These are phyloP conservation scores for Myotis vivesi DNA, from an alignment of 2,797 vertebrate species.

Conservation along the genomic window DNA sequence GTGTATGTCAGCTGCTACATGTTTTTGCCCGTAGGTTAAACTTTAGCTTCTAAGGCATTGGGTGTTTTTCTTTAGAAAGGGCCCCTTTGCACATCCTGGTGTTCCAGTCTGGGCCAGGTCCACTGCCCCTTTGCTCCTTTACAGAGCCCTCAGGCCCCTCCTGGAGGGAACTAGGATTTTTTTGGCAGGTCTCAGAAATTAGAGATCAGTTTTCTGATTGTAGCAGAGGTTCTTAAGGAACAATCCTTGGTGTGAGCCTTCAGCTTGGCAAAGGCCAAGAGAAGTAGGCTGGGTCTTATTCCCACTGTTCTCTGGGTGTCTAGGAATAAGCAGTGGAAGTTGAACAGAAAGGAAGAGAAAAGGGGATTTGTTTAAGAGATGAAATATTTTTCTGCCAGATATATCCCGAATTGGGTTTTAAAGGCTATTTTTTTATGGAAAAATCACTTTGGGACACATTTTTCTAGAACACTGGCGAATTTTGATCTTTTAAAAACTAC, in stretches of 20 bases:
- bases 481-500: not conserved
- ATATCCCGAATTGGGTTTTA: not conserved
- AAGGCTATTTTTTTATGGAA: not conserved
- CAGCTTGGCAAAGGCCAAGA: not conserved
- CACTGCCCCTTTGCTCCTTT: not conserved
- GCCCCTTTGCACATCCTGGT: not conserved
- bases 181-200: not conserved
- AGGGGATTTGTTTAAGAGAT: not conserved
- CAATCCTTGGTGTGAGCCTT: not conserved
- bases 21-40: not conserved
- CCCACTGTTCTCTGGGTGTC: not conserved
- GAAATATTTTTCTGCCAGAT: not conserved
- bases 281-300: not conserved
- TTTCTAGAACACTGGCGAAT: not conserved
- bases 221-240: not conserved
- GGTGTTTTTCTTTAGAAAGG: not conserved
- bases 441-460: not conserved
- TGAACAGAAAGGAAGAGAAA: not conserved
- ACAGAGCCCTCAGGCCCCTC: not conserved
- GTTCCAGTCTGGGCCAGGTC: not conserved
- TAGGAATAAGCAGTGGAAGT: not conserved
- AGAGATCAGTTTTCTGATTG: not conserved
- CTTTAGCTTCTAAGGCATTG: not conserved
- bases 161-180: not conserved
- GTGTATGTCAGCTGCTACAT: not conserved